Evolutionary conservation across 2,113 vertebrate genomes (phyloP).

Genomic region (Oreamnos americanus): DNA sequence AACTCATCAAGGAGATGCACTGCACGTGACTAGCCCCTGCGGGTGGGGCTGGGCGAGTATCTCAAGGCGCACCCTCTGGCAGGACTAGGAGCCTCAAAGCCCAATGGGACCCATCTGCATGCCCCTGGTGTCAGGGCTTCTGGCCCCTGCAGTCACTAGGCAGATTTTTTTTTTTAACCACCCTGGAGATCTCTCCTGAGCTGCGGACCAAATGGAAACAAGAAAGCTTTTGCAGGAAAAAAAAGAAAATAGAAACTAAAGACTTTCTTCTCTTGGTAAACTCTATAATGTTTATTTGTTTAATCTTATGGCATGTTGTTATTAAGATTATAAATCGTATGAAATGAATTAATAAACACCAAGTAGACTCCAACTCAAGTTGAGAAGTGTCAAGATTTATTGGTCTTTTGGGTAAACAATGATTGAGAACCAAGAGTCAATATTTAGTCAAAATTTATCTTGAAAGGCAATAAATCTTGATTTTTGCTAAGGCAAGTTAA

Average conservation of each 20-base stretch:
- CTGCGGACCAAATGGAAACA: neutral
- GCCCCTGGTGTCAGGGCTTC: neutral
- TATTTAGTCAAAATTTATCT: slow-evolving; percentile 77
- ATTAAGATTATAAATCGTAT: slow-evolving; percentile 49
- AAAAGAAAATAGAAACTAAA: neutral
- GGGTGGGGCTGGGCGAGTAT: neutral
- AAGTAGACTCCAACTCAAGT: slow-evolving; percentile 38
- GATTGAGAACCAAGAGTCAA: slow-evolving; percentile 71
- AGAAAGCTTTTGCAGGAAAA: neutral
- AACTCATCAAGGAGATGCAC: neutral
- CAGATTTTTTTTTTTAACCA: neutral
- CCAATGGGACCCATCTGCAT: neutral
- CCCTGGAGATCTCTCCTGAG: neutral
- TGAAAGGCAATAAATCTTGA: slow-evolving; percentile 77
- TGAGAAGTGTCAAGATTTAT: slow-evolving; percentile 66
- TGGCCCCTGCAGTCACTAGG: neutral
- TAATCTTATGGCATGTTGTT: slow-evolving; percentile 52
- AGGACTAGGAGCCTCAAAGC: neutral
- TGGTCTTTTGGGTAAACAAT: slow-evolving; percentile 67
- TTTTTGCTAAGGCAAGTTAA: slow-evolving; percentile 67
- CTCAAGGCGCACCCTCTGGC: neutral
- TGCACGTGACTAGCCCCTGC: neutral
- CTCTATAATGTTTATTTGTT: slow-evolving; percentile 32
- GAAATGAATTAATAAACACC: slow-evolving; percentile 71
- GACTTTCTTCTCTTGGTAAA: slow-evolving; percentile 30